phyloP scores from a whole-genome alignment of 2,113 vertebrate genomes.

The Crotophaga sulcirostris region DNA sequence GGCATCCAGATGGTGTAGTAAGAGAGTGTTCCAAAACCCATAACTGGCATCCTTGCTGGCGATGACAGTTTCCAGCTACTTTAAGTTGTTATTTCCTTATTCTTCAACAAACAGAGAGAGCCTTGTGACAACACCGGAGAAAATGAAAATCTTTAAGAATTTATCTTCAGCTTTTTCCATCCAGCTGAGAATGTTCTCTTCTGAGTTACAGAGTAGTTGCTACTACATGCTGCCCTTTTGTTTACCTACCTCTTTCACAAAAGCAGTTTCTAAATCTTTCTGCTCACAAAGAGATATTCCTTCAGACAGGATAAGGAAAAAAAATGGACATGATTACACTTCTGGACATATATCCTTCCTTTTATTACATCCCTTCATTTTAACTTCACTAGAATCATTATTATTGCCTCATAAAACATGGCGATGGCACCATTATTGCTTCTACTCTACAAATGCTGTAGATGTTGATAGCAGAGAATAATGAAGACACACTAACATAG shows the following conservation, averaged over 20 bases:
- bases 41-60: slow-evolving; percentile 13
- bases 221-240: neutral
- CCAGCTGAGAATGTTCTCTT: neutral
- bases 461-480: neutral
- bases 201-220: neutral
- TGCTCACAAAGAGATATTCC: neutral
- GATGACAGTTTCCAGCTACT: neutral
- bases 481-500: neutral
- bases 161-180: slow-evolving; percentile 13
- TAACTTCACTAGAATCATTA: slow-evolving; percentile 31
- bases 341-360: slow-evolving; percentile 9
- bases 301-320: neutral
- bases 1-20: slow-evolving; percentile 25
- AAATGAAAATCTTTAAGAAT: neutral
- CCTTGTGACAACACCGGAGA: neutral
- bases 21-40: neutral
- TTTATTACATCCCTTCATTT: slow-evolving; percentile 45
- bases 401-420: slow-evolving; percentile 53
- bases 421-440: neutral
- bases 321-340: slow-evolving; percentile 31
- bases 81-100: slow-evolving; percentile 28
- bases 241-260: neutral
- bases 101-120: neutral
- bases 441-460: neutral
- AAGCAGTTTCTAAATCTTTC: neutral